phyloP scores from a whole-genome alignment of 1,140 invertebrate species.

The Drosophila seguyi region DNA sequence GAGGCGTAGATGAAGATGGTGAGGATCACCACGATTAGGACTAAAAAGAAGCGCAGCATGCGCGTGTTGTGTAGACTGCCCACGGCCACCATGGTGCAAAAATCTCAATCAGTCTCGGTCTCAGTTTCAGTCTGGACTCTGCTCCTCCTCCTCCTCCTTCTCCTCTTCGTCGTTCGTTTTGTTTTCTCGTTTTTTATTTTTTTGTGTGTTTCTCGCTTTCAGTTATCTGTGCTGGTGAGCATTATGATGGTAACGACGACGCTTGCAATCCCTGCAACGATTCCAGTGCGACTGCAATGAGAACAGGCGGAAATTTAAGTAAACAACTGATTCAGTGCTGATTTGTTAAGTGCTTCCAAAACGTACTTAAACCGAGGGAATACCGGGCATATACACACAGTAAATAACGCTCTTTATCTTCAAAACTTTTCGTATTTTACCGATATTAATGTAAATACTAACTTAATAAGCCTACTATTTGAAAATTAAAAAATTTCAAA shows the following conservation, averaged over 20 bases:
- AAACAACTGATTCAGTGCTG: constrained; percentile 45
- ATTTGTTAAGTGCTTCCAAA: constrained; percentile 42
- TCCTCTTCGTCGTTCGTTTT: constrained; percentile 12
- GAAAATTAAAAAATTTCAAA: background rate
- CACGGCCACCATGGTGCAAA: constrained; percentile 57
- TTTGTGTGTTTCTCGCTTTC: background rate
- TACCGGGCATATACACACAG: background rate
- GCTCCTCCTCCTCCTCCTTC: background rate
- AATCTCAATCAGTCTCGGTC: constrained; percentile 27
- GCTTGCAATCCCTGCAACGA: constrained; percentile 20
- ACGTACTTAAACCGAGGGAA: background rate
- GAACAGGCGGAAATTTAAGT: constrained; percentile 26
- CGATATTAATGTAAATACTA: background rate
- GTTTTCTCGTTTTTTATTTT: constrained; percentile 1
- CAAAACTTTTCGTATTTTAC: no score
- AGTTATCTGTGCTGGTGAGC: constrained; percentile 3
- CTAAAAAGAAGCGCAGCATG: constrained; percentile 78
- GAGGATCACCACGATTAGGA: constrained; percentile 74
- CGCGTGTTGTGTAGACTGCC: constrained; percentile 79
- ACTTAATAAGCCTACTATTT: background rate
- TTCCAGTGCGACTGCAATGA: constrained; percentile 52
- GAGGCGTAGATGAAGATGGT: constrained; percentile 85
- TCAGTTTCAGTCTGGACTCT: constrained; percentile 28
- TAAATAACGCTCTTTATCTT: no score
- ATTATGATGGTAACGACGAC: constrained; percentile 22